phyloP scores from a whole-genome alignment of 53 echinoderm and acorn worm species.

The Holothuria scabra region DNA sequence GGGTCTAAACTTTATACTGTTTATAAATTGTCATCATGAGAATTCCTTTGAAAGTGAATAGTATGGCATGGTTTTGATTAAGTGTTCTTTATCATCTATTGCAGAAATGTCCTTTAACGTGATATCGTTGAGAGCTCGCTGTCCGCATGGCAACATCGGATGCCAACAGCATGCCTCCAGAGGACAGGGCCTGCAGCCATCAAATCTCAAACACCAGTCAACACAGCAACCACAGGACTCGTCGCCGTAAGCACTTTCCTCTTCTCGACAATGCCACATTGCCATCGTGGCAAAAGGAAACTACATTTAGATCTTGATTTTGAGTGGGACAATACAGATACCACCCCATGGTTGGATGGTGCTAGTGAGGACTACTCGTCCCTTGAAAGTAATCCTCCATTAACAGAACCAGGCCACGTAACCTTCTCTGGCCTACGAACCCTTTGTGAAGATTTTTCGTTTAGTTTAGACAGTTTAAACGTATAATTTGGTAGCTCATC shows the following conservation, averaged over 20 bases:
- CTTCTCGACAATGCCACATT: constrained; percentile 45
- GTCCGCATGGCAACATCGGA: constrained; percentile 41
- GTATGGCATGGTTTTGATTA: too few relatives aligned
- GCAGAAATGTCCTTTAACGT: constrained; percentile 19
- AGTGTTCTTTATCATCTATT: not conserved
- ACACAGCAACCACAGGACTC: constrained; percentile 15
- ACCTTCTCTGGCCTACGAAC: constrained; percentile 21
- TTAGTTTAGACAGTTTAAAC: constrained; percentile 96
- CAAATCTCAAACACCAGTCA: not conserved
- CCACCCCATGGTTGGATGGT: constrained; percentile 27
- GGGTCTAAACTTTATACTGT: too few relatives aligned
- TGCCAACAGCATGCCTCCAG: constrained; percentile 21
- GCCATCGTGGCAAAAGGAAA: constrained; percentile 47
- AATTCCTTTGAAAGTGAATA: too few relatives aligned
- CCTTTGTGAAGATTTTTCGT: constrained; percentile 72
- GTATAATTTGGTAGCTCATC: constrained; percentile 78
- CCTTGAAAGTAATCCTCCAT: constrained; percentile 28
- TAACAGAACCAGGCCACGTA: not conserved
- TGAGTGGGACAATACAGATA: constrained; percentile 25
- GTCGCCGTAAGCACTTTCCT: constrained; percentile 38
- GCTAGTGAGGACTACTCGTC: constrained; percentile 38
- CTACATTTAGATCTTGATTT: constrained; percentile 35
- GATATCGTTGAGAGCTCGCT: constrained; percentile 1
- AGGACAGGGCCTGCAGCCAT: constrained; percentile 23
- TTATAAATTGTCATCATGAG: too few relatives aligned